Percentiles rank a stretch among this genome's conserved stretches.
Evolutionary conservation across 2,113 vertebrate species (phyloP).

Genomic region (Leuciscus idus): DNA sequence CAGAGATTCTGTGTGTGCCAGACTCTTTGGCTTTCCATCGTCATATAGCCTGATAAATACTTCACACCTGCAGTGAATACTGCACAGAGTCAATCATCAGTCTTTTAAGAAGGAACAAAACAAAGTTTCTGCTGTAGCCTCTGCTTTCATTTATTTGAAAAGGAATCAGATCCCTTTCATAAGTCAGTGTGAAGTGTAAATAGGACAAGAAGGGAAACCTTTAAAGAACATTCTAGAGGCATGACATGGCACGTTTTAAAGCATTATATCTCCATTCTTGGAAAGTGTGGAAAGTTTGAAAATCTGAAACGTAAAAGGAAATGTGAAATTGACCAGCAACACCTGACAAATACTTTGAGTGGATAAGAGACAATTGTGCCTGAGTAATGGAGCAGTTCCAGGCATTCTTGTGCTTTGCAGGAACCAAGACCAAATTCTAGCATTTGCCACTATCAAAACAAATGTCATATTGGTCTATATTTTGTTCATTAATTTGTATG

Average conservation of each 20-base stretch:
- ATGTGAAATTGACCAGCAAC: not conserved
- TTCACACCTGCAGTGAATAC: constrained; percentile 28
- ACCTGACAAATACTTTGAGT: not conserved
- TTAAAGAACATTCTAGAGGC: constrained; percentile 31
- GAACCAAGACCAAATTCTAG: not conserved
- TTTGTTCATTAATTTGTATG: not conserved
- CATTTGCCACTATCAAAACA: not conserved
- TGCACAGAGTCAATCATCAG: constrained; percentile 23
- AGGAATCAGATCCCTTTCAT: constrained; percentile 36
- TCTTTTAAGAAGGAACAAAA: constrained; percentile 22
- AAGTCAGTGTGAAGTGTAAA: constrained; percentile 6
- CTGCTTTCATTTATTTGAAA: constrained; percentile 18
- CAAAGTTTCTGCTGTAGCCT: constrained; percentile 4
- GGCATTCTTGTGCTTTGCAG: not conserved
- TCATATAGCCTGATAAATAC: constrained; percentile 4
- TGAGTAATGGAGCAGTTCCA: not conserved
- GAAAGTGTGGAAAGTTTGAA: not conserved
- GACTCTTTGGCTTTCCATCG: constrained; percentile 26
- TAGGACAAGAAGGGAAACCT: not conserved
- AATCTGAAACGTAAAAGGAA: constrained; percentile 5
- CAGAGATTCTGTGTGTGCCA: constrained; percentile 15
- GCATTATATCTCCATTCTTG: constrained; percentile 12
- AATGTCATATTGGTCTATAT: not conserved
- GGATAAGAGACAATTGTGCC: not conserved
- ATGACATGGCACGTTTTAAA: not conserved